Evolutionary conservation across 2,888 invertebrate species (phyloP), one percentile per base, ranked within the genome.

Genomic region (Drosophila pseudotalamancana): DNA sequence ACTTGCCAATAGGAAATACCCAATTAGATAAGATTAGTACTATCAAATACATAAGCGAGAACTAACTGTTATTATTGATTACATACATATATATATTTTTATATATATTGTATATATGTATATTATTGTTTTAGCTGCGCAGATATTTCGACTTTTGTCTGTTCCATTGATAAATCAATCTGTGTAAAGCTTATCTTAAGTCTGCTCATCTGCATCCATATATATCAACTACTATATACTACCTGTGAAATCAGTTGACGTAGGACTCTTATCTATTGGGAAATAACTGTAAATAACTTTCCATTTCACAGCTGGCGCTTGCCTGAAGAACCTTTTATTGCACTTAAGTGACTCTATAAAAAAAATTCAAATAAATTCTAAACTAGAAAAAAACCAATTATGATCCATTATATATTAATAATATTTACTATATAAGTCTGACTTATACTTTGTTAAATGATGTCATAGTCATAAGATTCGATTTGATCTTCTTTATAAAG

Each of bases 21-120:
- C 29, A 42, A n/a, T n/a, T n/a, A 50, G 70, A 70, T 70, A 66
- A 71, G 73, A 72, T 72, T 59, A 70, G 25, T 14, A 43, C 56
- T 23, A 21, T 37, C 50, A 48, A 3, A 12, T 14, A 23, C 35
- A 16, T 25, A 45, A 23, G 40, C 42, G 27, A 45, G 54, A 27
- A 40, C 8, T 9, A 31, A 16, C 6, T 27, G 6, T 27, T 16
- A 23, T 40, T 23, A 35, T 35, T 25, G n/a, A 9, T 32, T 19
- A 27, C n/a, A 6, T 3, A 12, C 16, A 19, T 11, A 27, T 25
- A 11, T 18, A 4, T n/a, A n/a, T n/a, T n/a, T n/a, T n/a, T n/a
- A 8, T 11, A 23, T 32, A 39, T 49, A 8, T 35, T 29, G 6
- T 19, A 12, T 31, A 11, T 9, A 11, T 23, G 6, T n/a, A n/a